Evolutionary conservation across 2,113 vertebrate species (phyloP).

Genomic region (Ascaphus truei): DNA sequence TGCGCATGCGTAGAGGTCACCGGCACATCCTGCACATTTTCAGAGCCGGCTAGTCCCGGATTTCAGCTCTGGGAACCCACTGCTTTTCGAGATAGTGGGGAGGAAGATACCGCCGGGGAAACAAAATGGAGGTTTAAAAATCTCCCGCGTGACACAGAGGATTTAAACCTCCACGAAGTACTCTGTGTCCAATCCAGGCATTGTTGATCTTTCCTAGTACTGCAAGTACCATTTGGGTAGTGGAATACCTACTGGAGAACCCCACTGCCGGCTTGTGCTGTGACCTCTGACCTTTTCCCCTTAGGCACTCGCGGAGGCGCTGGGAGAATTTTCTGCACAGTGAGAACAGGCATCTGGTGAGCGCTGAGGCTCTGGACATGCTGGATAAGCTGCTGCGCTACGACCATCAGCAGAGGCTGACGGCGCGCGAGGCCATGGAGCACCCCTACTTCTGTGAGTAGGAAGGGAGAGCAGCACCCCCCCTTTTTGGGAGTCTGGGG

Average conservation of each 20-base stretch:
- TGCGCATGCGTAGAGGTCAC: too few relatives aligned
- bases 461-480: too few relatives aligned
- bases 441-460: slow-evolving; percentile 97
- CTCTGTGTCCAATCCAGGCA: too few relatives aligned
- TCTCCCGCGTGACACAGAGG: too few relatives aligned
- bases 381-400: slow-evolving; percentile 97
- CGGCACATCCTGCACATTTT: too few relatives aligned
- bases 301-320: slow-evolving; percentile 89
- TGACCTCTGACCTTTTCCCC: slow-evolving; percentile 23
- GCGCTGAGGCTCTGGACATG: slow-evolving; percentile 89
- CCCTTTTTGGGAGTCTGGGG: too few relatives aligned
- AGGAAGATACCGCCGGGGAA: background rate
- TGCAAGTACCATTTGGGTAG: background rate
- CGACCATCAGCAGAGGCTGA: slow-evolving; percentile 96
- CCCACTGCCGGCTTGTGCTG: fast-evolving
- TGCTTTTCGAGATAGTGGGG: too few relatives aligned
- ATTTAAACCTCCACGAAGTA: too few relatives aligned
- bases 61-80: too few relatives aligned
- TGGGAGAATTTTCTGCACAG: slow-evolving; percentile 98
- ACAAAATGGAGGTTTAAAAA: too few relatives aligned
- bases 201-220: too few relatives aligned
- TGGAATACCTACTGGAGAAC: background rate
- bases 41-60: too few relatives aligned
- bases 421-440: slow-evolving; percentile 93
- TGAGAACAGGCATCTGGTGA: slow-evolving; percentile 95